Conservation (phyloP, 2,113 vertebrate species). For the Melanerpes aurifrons region DNA sequence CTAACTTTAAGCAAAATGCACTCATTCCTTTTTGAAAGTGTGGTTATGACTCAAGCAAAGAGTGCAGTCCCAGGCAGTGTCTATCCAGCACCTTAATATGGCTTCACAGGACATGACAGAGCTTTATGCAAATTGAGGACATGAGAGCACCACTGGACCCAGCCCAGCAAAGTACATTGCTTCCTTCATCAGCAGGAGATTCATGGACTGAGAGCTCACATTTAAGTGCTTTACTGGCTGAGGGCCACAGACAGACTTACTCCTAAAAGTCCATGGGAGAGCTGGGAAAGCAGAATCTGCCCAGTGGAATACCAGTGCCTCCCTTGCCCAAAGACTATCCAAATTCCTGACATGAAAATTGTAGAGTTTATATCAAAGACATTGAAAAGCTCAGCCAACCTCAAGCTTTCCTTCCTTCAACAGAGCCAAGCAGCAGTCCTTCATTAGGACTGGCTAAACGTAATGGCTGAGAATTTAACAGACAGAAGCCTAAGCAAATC, state of each 20-base stretch:
- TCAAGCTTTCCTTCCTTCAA: neutral
- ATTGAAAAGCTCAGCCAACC: neutral
- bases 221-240: constrained; percentile 45
- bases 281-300: neutral
- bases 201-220: neutral
- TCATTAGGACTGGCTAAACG: neutral
- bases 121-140: neutral
- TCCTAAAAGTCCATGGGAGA: neutral
- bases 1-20: neutral
- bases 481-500: neutral
- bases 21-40: neutral
- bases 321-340: neutral
- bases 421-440: neutral
- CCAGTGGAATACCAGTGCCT: neutral
- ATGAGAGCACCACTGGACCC: neutral
- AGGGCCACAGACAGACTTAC: neutral
- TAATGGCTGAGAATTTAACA: neutral
- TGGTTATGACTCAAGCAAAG: neutral
- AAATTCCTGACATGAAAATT: neutral
- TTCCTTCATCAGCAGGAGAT: constrained; percentile 34
- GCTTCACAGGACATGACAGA: neutral
- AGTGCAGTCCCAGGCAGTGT: neutral
- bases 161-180: neutral
- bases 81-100: neutral
- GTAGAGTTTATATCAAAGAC: neutral